Conservation (phyloP, 2,797 vertebrate genomes). For the Toxotes lorentzi region DNA sequence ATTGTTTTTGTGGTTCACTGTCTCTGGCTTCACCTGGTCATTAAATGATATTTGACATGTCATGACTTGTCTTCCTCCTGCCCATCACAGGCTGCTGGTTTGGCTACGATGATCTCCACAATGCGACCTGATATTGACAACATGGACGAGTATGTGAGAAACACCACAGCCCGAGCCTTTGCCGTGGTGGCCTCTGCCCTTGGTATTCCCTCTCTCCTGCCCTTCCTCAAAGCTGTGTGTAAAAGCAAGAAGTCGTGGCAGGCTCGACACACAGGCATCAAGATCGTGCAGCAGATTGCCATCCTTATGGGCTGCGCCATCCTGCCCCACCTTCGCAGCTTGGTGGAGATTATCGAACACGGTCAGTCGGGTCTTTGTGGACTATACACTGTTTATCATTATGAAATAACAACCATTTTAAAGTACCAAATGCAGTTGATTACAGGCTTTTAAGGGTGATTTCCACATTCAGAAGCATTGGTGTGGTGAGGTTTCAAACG, state of each 20-base stretch:
- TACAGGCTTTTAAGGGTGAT: neutral
- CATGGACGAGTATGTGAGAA: slow-evolving; percentile 99
- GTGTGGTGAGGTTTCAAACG: too few species aligned
- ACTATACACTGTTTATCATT: too few species aligned
- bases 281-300: slow-evolving; percentile 99
- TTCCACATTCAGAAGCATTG: too few species aligned
- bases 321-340: slow-evolving; percentile 97
- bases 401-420: neutral
- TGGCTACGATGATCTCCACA: slow-evolving; percentile 99
- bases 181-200: slow-evolving; percentile 98
- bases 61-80: neutral
- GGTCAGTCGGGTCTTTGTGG: slow-evolving; percentile 83
- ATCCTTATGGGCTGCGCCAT: slow-evolving; percentile 99
- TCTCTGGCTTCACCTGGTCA: neutral
- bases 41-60: neutral
- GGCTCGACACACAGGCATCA: slow-evolving; percentile 98
- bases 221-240: slow-evolving; percentile 98
- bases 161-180: slow-evolving; percentile 98
- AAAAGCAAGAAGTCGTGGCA: slow-evolving; percentile 99
- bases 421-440: neutral
- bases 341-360: slow-evolving; percentile 99
- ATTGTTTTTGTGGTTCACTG: too few species aligned
- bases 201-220: slow-evolving; percentile 97
- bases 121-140: slow-evolving; percentile 99
- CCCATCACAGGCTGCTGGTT: slow-evolving; percentile 91